Evolutionary conservation across 2,888 invertebrate species (phyloP), one percentile per base, ranked within the genome.

Genomic region (Epirrhoe tristata): DNA sequence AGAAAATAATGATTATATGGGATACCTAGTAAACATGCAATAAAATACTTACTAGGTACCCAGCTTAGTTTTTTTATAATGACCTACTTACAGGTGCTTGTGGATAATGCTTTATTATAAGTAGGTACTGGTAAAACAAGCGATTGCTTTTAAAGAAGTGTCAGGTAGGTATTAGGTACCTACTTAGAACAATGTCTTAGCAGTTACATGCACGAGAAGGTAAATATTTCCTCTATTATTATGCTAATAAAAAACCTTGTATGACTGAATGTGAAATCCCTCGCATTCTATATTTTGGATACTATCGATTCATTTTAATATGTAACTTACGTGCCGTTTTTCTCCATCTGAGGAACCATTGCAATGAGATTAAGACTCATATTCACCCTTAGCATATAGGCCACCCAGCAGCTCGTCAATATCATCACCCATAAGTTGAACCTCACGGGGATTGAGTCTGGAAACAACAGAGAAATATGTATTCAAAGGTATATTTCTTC

Each of bases 381-480:
- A 82, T 97, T 97, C 1, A 96, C 95, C 58, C 96, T 94, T 72
- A 96, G 93, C 95, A 96, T 96, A 88, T 97, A 97, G 14, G 94
- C 94, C 73, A 96, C 94, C 89, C 96, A 95, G 75, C 96, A 96
- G 71, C 95, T 95, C 66, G 96, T 95, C 82, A 97, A 96, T 73
- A 96, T 85, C 96, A 97, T 96, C 51, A 92, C 69, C 91, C 93
- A 92, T 53, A 93, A 72, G 75, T 91, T 92, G 69, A 93, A 86
- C 71, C 93, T 85, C 56, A 81, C 89, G 5, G 93, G 93, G 17
- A 93, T 77, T 12, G 83, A 84, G 75, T 91, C 93, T 93, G 86
- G 1, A 83, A 39, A n/a, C 17, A 59, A 63, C 14, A 48, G 6
- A 14, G 0, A 58, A 51, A 10, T 12, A 34, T 7, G 1, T 7